Percentiles rank a stretch among this genome's conserved stretches.
phyloP scores from a whole-genome alignment of 2,113 vertebrate species.

The Aldabrachelys gigantea region DNA sequence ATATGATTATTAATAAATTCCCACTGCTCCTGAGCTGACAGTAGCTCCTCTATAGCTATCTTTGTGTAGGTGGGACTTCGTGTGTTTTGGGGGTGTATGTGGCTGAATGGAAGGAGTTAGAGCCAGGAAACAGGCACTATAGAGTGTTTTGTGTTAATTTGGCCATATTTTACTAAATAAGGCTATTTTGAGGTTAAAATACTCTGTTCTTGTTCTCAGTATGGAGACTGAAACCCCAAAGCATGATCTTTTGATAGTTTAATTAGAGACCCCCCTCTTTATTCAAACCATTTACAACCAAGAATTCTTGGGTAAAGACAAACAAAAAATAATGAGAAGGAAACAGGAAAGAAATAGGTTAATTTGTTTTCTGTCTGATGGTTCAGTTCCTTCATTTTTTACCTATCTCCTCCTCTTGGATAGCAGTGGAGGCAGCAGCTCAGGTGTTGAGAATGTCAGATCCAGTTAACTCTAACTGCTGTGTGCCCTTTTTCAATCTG shows the following conservation, averaged over 20 bases:
- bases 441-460: neutral
- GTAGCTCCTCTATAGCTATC: neutral
- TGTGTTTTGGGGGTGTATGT: neutral
- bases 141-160: neutral
- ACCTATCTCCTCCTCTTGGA: neutral
- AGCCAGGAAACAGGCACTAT: neutral
- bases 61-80: neutral
- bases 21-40: neutral
- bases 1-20: neutral
- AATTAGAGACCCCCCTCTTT: neutral
- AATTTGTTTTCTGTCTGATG: neutral
- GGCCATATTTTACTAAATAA: neutral
- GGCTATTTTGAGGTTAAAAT: neutral
- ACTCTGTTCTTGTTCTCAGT: neutral
- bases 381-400: neutral
- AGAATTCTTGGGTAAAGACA: neutral
- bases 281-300: neutral
- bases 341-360: neutral
- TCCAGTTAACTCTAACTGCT: accelerated
- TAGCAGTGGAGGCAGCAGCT: neutral
- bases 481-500: neutral
- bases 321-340: neutral
- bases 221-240: neutral
- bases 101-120: neutral
- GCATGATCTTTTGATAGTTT: neutral